phyloP scores from a whole-genome alignment of 2,113 vertebrate genomes.

The Bubalus kerabau region DNA sequence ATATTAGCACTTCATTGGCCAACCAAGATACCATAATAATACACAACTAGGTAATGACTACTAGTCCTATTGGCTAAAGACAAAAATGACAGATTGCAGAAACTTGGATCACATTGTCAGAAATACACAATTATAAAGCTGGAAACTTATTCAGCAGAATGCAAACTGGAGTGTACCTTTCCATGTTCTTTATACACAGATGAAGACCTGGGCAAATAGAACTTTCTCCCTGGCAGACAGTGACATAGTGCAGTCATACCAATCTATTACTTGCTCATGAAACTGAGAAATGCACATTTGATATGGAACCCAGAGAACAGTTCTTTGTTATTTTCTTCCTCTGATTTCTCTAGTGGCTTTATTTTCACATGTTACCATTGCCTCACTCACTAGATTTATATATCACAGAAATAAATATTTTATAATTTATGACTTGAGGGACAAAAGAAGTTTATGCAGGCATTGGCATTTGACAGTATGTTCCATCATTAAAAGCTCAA shows the following conservation, averaged over 20 bases:
- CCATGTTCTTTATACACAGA: background rate
- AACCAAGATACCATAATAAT: background rate
- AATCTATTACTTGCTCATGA: background rate
- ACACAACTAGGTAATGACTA: background rate
- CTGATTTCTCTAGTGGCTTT: background rate
- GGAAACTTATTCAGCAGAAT: background rate
- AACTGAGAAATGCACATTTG: background rate
- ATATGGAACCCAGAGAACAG: background rate
- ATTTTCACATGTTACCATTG: background rate
- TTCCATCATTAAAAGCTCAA: slow-evolving; percentile 46
- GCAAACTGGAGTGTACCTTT: background rate
- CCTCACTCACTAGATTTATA: background rate
- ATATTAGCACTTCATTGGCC: background rate
- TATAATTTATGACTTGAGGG: slow-evolving; percentile 40
- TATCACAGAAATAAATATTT: slow-evolving; percentile 20
- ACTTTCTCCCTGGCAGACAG: background rate
- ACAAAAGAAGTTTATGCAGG: slow-evolving; percentile 2
- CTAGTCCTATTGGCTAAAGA: background rate
- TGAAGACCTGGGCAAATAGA: background rate
- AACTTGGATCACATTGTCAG: background rate
- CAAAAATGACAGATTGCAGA: slow-evolving; percentile 31
- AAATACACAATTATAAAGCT: slow-evolving; percentile 2
- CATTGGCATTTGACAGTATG: slow-evolving; percentile 3
- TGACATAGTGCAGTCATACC: background rate
- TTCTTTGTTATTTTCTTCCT: background rate